Evolutionary conservation across 2,888 invertebrate genomes (phyloP), one percentile per base, ranked within the genome.

Genomic region (Fragum fragum): DNA sequence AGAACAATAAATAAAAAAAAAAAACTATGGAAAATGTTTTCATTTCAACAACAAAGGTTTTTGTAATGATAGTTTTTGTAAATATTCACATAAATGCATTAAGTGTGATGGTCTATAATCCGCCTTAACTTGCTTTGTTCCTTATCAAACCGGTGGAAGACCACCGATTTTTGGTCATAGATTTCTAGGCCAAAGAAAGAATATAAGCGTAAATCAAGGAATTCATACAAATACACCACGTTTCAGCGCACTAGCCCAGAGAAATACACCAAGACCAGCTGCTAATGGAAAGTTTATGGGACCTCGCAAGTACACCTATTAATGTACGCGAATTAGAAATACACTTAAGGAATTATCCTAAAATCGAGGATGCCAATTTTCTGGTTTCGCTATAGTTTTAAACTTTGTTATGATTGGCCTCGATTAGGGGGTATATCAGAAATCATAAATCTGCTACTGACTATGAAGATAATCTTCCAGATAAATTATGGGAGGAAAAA

Each of bases 401-500:
- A 32, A 23, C 42, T 74, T 5, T 16, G 66, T 16, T 74, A 52
- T 32, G 21, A 47, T 6, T 52, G 66, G 9, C 14, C 42, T 14
- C 61, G 63, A 23, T 23, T n/a, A 18, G n/a, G 61, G 7, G 18
- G 21, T 29, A 21, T 6, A 42, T 42, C 53, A 29, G 52, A 66
- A 74, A 74, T 66, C 32, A 66, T 7, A 63, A 74, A 32, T 79
- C 79, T n/a, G 74, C 77, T 1, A 23, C 39, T n/a, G 39, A 72
- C 32, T 42, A 72, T 28, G 52, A 32, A 68, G 59, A 59, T n/a
- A 53, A 59, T n/a, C 36, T 77, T 1, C n/a, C 63, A 39, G 39
- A 57, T 16, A 71, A 74, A 29, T 28, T 75, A 29, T 21, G 68
- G 11, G 39, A 70, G 57, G 83, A 79, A 66, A 36, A 57, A 28